These are phyloP conservation scores for Molorchus minor DNA, from an alignment of 2,888 invertebrate species.

Conservation along the genomic window DNA sequence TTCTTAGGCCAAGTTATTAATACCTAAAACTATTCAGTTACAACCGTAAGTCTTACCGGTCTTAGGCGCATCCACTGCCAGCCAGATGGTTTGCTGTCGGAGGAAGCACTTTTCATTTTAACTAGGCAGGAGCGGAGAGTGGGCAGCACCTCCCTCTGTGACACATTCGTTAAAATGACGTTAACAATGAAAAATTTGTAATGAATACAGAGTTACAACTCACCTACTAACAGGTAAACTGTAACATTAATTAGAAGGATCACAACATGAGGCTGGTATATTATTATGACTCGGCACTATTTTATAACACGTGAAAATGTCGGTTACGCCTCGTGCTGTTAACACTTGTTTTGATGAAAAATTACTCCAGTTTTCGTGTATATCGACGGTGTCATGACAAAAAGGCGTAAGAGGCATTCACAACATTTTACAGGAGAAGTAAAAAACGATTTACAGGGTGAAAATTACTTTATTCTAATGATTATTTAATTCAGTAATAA, in stretches of 20 bases:
- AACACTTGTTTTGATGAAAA: conserved; percentile 2
- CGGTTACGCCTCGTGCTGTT: conserved; percentile 9
- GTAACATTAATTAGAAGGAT: conserved; percentile 10
- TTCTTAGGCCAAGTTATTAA: conserved; percentile 13
- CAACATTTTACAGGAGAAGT: too few relatives aligned
- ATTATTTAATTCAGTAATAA: too few relatives aligned
- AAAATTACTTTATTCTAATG: too few relatives aligned
- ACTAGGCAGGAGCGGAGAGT: conserved; percentile 7
- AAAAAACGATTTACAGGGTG: too few relatives aligned
- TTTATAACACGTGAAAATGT: not conserved
- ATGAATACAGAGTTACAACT: conserved; percentile 15
- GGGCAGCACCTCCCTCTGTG: conserved; percentile 12
- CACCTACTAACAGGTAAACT: conserved; percentile 2
- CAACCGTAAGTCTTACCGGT: too few relatives aligned
- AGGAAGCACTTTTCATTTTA: not conserved
- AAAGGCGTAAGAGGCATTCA: too few relatives aligned
- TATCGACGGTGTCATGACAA: too few relatives aligned
- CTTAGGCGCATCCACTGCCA: too few relatives aligned
- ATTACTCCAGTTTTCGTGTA: too few relatives aligned
- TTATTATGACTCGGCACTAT: conserved; percentile 17
- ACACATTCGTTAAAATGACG: conserved; percentile 16
- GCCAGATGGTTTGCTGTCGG: not conserved
- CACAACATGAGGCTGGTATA: not conserved
- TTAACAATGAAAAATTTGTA: conserved; percentile 21
- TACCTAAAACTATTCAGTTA: conserved; percentile 8